A percentile compares a stretch with the other conserved stretches of the same genome.
These are phyloP conservation scores for Emesis castigata DNA, from an alignment of 2,888 invertebrate species.

Conservation along the genomic window DNA sequence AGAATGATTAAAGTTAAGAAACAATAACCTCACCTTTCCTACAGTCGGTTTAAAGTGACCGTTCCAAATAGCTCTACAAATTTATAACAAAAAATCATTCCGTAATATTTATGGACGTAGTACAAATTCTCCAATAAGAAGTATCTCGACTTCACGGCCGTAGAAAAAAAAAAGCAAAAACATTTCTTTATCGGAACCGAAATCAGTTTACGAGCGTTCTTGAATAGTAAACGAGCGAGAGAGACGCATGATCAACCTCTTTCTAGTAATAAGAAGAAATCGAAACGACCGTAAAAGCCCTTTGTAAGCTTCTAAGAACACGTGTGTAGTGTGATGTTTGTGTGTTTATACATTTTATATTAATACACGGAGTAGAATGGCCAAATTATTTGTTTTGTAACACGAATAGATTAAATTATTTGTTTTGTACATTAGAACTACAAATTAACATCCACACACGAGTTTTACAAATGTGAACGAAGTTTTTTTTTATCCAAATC, in stretches of 20 bases:
- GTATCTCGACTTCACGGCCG: conserved; percentile 57
- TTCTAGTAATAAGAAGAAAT: conserved; percentile 15
- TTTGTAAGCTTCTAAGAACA: conserved; percentile 11
- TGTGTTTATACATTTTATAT: not conserved
- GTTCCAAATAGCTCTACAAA: conserved; percentile 28
- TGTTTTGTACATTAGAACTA: too few species aligned
- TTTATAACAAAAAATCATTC: conserved; percentile 75
- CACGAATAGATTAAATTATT: not conserved
- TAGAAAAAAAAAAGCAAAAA: conserved; percentile 83
- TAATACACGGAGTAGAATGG: not conserved
- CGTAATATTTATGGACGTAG: conserved; percentile 81
- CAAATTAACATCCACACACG: not conserved
- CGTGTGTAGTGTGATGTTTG: conserved; percentile 4
- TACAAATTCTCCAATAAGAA: conserved; percentile 81
- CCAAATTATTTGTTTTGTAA: not conserved
- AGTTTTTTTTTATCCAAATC: too few species aligned
- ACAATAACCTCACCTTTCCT: not conserved
- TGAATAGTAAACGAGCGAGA: conserved; percentile 82
- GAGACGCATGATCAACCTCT: conserved; percentile 55
- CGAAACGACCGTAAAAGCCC: conserved; percentile 9
- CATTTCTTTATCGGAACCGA: conserved; percentile 82
- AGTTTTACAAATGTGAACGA: too few species aligned
- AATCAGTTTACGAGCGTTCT: conserved; percentile 85
- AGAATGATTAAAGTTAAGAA: too few species aligned
- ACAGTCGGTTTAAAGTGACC: not conserved